A percentile compares a stretch with the other conserved stretches of the same genome.
phyloP scores from a whole-genome alignment of 2,888 invertebrate species.

The Ametastegia equiseti region DNA sequence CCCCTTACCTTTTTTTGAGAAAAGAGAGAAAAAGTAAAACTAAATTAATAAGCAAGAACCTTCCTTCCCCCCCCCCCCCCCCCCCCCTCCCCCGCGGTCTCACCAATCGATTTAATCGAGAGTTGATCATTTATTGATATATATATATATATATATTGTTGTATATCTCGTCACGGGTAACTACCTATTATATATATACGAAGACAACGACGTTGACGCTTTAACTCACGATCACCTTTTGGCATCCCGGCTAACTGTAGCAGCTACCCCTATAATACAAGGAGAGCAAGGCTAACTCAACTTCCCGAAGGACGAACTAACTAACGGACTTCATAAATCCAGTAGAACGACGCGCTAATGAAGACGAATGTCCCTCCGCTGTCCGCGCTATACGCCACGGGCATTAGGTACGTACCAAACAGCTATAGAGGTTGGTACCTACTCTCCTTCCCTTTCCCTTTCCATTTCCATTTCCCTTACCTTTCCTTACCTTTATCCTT shows the following conservation, averaged over 20 bases:
- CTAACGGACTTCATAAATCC: constrained; percentile 50
- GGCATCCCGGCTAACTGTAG: background rate
- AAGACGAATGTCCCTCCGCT: constrained; percentile 50
- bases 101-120: too few relatives aligned
- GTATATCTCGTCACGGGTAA: too few relatives aligned
- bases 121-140: too few relatives aligned
- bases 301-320: constrained; percentile 40
- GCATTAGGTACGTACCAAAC: too few relatives aligned
- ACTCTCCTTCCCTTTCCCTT: too few relatives aligned
- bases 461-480: too few relatives aligned
- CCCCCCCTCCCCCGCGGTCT: too few relatives aligned
- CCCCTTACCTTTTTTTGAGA: background rate
- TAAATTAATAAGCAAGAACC: too few relatives aligned
- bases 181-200: background rate
- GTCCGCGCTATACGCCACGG: constrained; percentile 30
- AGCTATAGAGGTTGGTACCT: too few relatives aligned
- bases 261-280: background rate
- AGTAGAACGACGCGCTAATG: constrained; percentile 51
- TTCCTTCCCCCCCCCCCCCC: too few relatives aligned
- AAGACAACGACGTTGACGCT: background rate
- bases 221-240: background rate
- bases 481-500: too few relatives aligned
- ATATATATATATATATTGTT: too few relatives aligned
- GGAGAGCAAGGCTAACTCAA: background rate
- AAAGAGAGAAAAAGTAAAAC: background rate